Evolutionary conservation across 2,888 invertebrate genomes (phyloP).

Genomic region (Camptogramma bilineatum): DNA sequence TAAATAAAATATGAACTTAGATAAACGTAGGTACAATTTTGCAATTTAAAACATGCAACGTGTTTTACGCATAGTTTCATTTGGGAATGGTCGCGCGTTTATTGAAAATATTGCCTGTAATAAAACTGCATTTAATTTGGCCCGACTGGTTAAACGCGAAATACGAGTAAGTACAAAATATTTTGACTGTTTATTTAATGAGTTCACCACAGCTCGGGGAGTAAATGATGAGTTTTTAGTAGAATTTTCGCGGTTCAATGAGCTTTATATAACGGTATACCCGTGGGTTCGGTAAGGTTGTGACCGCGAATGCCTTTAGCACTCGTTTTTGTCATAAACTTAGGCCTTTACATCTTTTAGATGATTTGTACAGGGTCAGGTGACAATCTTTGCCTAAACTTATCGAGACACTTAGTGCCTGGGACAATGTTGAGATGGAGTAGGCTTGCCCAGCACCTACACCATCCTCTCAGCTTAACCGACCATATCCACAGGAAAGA

Average conservation of each 20-base stretch:
- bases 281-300: conserved; percentile 23
- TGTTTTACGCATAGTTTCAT: conserved; percentile 14
- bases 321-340: neutral
- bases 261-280: conserved; percentile 44
- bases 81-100: conserved; percentile 16
- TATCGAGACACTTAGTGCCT: no score
- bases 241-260: conserved; percentile 44
- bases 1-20: no score
- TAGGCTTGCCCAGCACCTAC: no score
- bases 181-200: conserved; percentile 40
- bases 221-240: conserved; percentile 48
- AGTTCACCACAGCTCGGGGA: conserved; percentile 23
- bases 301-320: conserved; percentile 30
- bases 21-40: no score
- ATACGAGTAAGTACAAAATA: conserved; percentile 25
- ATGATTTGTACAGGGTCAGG: no score
- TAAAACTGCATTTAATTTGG: conserved; percentile 17
- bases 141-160: conserved; percentile 13
- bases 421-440: no score
- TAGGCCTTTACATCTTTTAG: no score
- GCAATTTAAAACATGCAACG: conserved; percentile 30
- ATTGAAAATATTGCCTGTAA: conserved; percentile 20
- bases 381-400: no score
- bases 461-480: no score
- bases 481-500: no score